Conservation (phyloP, 2,113 vertebrate species). For the Syngnathoides biaculeatus region DNA sequence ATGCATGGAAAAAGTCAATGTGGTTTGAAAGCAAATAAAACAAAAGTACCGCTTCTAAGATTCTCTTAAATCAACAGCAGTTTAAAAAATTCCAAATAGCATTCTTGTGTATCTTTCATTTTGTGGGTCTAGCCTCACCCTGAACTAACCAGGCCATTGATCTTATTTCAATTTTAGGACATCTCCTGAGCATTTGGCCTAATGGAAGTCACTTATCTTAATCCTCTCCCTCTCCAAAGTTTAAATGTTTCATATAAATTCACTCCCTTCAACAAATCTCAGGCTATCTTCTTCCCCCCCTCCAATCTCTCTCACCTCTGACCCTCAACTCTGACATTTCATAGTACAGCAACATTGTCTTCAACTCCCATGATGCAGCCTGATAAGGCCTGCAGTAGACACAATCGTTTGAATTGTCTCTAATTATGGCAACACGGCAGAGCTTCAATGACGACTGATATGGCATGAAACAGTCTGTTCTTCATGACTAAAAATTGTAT, state of each 20-base stretch:
- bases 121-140: slow-evolving; percentile 25
- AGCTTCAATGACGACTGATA: slow-evolving; percentile 12
- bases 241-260: slow-evolving; percentile 59
- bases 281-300: slow-evolving; percentile 6
- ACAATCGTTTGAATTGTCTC: slow-evolving; percentile 63
- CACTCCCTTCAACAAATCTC: slow-evolving; percentile 8
- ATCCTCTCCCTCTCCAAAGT: slow-evolving; percentile 15
- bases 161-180: slow-evolving; percentile 56
- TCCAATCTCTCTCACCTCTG: slow-evolving; percentile 19
- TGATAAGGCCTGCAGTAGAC: slow-evolving; percentile 30
- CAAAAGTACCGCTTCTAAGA: background rate
- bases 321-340: slow-evolving; percentile 47
- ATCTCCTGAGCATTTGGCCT: slow-evolving; percentile 39
- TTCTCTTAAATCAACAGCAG: background rate
- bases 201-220: slow-evolving; percentile 50
- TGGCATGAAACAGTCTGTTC: slow-evolving; percentile 10
- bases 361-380: slow-evolving; percentile 29
- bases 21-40: background rate
- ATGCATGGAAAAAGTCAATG: background rate
- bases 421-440: slow-evolving; percentile 37
- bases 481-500: background rate
- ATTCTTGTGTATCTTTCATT: slow-evolving; percentile 17
- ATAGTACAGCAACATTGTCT: slow-evolving; percentile 53
- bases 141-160: slow-evolving; percentile 27
- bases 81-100: slow-evolving; percentile 7